Percentiles rank a stretch among this genome's conserved stretches.
phyloP scores from a whole-genome alignment of 2,113 vertebrate genomes.

The Chloebia gouldiae region DNA sequence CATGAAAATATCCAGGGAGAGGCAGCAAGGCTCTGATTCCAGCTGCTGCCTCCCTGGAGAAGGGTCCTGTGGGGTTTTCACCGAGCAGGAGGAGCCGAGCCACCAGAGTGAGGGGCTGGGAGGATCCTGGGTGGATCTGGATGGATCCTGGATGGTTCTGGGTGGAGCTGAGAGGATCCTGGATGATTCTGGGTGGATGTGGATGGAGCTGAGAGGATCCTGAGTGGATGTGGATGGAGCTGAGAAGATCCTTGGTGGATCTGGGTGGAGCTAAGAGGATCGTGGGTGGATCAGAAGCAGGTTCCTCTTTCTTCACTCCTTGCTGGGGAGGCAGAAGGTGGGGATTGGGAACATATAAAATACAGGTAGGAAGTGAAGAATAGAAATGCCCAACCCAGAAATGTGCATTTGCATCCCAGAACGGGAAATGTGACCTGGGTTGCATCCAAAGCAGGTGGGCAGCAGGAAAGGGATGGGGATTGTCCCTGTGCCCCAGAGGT shows the following conservation, averaged over 20 bases:
- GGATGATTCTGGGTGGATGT: background rate
- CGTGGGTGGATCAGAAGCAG: background rate
- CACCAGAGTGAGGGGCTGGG: background rate
- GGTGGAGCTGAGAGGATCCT: background rate
- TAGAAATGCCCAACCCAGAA: background rate
- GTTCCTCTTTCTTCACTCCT: background rate
- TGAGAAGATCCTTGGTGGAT: background rate
- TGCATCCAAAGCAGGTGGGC: background rate
- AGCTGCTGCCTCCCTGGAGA: background rate
- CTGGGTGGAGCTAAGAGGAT: accelerated
- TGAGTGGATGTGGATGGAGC: background rate
- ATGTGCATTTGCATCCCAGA: background rate
- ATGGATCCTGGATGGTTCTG: background rate
- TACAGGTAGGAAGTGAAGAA: background rate
- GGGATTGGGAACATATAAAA: background rate
- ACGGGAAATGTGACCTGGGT: background rate
- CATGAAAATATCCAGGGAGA: background rate
- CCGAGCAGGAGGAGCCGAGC: background rate
- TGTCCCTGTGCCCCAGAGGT: accelerated
- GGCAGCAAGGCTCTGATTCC: background rate
- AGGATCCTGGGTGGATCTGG: no score
- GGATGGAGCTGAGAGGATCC: background rate
- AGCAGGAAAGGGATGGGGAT: background rate
- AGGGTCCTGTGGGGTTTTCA: background rate
- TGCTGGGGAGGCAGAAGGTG: background rate